These are phyloP conservation scores for Meda fulgida DNA, from an alignment of 2,797 vertebrate species.

Conservation along the genomic window DNA sequence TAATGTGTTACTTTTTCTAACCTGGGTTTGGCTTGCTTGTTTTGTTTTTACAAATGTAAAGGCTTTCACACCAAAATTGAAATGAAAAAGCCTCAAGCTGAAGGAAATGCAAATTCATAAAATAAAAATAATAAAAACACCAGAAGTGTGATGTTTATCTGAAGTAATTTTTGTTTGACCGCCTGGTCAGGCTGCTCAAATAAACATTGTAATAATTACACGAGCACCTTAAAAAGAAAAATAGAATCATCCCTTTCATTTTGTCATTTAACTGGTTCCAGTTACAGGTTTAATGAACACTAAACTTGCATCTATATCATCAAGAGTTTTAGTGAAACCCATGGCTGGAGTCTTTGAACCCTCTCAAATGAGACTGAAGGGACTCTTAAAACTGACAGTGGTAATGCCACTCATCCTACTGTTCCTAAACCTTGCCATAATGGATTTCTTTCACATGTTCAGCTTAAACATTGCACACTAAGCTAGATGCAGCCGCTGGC, in stretches of 20 bases:
- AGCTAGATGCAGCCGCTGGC: slow-evolving; percentile 8
- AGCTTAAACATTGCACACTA: slow-evolving; percentile 48
- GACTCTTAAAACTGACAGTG: slow-evolving; percentile 55
- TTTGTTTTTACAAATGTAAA: neutral
- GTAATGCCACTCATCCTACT: slow-evolving; percentile 40
- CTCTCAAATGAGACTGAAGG: slow-evolving; percentile 52
- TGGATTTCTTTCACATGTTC: slow-evolving; percentile 55
- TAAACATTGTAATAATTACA: neutral
- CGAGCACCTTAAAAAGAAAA: neutral
- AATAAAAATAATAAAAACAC: too few relatives aligned
- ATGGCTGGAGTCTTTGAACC: slow-evolving; percentile 23
- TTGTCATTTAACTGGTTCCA: slow-evolving; percentile 1
- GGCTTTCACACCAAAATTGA: neutral
- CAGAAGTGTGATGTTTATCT: too few relatives aligned
- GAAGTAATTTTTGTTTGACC: too few relatives aligned
- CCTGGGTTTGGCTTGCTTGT: neutral
- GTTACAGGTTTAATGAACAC: slow-evolving; percentile 17
- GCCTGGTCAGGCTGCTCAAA: neutral
- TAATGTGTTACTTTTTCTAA: neutral
- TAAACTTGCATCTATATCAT: slow-evolving; percentile 11
- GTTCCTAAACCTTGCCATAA: slow-evolving; percentile 51
- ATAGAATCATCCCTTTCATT: neutral
- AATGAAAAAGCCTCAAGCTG: neutral
- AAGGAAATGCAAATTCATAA: too few relatives aligned
- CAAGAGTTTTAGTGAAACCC: slow-evolving; percentile 26